Conservation (phyloP, 2,797 vertebrate genomes). For the Enoplosus armatus region DNA sequence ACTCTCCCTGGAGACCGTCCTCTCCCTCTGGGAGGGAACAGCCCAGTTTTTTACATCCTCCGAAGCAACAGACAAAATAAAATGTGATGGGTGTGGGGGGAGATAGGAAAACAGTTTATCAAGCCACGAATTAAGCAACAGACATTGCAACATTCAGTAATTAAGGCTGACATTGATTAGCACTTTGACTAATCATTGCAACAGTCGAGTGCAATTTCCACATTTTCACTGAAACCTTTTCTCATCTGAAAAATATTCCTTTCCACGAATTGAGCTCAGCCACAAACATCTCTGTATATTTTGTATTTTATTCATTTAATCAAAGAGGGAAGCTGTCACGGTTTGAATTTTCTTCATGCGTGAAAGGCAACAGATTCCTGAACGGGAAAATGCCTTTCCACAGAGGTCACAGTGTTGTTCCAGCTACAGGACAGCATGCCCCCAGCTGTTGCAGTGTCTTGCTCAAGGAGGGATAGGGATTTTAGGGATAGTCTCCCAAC, state of each 20-base stretch:
- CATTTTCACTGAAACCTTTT: slow-evolving; percentile 51
- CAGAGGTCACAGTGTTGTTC: slow-evolving; percentile 45
- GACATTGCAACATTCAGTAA: slow-evolving; percentile 63
- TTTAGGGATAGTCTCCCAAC: slow-evolving; percentile 30
- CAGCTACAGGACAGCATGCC: slow-evolving; percentile 21
- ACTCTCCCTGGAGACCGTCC: slow-evolving; percentile 63
- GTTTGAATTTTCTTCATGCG: slow-evolving; percentile 12
- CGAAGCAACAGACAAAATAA: slow-evolving; percentile 59
- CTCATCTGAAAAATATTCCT: neutral
- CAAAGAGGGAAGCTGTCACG: slow-evolving; percentile 38
- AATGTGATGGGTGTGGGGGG: slow-evolving; percentile 64
- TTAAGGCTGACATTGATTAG: slow-evolving; percentile 72
- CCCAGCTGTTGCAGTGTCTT: slow-evolving; percentile 31
- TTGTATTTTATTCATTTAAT: slow-evolving; percentile 42
- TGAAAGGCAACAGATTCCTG: slow-evolving; percentile 20
- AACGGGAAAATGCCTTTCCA: slow-evolving; percentile 14
- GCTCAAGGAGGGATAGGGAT: no score
- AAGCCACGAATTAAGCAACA: slow-evolving; percentile 58
- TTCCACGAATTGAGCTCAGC: slow-evolving; percentile 30
- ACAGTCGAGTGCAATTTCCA: slow-evolving; percentile 52
- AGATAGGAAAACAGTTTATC: slow-evolving; percentile 62
- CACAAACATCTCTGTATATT: slow-evolving; percentile 13
- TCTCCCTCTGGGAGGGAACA: slow-evolving; percentile 62
- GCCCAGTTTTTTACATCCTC: slow-evolving; percentile 45
- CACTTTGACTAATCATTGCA: slow-evolving; percentile 63